These are phyloP conservation scores for Chloebia gouldiae DNA, from an alignment of 2,113 vertebrate genomes.

Conservation along the genomic window DNA sequence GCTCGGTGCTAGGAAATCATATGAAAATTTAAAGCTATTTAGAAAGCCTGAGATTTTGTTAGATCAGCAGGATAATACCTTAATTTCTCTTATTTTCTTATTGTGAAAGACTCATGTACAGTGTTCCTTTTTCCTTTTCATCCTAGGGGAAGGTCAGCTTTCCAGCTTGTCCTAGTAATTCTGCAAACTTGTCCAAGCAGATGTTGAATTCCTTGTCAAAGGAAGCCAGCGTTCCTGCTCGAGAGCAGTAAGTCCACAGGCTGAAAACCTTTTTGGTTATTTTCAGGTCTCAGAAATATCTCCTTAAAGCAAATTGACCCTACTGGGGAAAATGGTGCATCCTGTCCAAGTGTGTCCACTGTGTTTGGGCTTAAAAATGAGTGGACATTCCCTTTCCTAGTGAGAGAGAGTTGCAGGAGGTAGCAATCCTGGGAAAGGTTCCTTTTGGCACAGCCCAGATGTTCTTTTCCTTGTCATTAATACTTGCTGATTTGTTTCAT, in stretches of 20 bases:
- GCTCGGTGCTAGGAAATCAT: not conserved
- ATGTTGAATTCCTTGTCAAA: constrained; percentile 62
- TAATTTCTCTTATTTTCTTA: not conserved
- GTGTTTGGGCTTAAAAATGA: not conserved
- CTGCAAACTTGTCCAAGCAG: constrained; percentile 72
- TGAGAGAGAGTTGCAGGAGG: not conserved
- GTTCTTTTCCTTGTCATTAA: not conserved
- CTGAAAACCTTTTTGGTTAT: not conserved
- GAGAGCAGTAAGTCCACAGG: constrained; percentile 63
- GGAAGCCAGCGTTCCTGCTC: constrained; percentile 41
- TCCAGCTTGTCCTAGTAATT: constrained; percentile 69
- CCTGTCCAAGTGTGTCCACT: not conserved
- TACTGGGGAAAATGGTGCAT: not conserved
- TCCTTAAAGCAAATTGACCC: not conserved
- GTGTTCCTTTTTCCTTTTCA: constrained; percentile 57
- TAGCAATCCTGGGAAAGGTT: not conserved
- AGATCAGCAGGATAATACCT: not conserved
- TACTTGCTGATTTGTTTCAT: not conserved
- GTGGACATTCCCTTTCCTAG: not conserved
- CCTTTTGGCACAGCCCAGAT: not conserved
- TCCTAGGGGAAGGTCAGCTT: constrained; percentile 73
- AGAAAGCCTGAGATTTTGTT: not conserved
- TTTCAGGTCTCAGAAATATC: not conserved
- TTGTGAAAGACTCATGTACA: constrained; percentile 41
- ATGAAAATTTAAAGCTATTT: not conserved